Percentiles rank a stretch among this genome's conserved stretches.
These are phyloP conservation scores for Acipenser oxyrinchus DNA, from an alignment of 2,797 vertebrate genomes.

Conservation along the genomic window DNA sequence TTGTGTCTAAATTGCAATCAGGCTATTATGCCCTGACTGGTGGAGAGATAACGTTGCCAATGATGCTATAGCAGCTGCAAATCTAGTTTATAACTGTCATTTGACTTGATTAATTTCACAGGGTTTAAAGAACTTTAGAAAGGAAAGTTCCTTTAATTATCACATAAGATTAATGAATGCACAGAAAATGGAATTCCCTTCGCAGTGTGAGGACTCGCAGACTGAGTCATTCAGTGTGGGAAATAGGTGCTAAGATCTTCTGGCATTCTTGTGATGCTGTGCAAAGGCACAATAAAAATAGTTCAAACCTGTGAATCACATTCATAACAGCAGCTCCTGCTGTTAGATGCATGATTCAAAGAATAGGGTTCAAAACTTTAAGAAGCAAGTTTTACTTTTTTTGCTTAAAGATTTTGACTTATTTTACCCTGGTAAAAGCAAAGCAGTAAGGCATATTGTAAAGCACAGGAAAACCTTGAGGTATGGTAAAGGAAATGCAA, in stretches of 20 bases:
- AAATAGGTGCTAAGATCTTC: conserved; percentile 37
- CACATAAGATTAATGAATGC: conserved; percentile 27
- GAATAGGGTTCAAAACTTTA: background rate
- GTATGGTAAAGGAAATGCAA: too few relatives aligned
- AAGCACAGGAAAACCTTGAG: too few relatives aligned
- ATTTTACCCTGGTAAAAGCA: too few relatives aligned
- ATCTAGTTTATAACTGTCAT: conserved; percentile 27
- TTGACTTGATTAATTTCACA: conserved; percentile 18
- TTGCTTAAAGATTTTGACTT: background rate
- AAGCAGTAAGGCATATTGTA: too few relatives aligned
- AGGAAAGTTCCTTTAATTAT: conserved; percentile 6
- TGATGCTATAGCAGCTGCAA: conserved; percentile 20
- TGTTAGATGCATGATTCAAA: conserved; percentile 9
- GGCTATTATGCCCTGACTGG: background rate
- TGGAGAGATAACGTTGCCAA: background rate
- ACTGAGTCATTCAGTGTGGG: conserved; percentile 28
- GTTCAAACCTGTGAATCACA: conserved; percentile 36
- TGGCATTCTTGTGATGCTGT: conserved; percentile 34
- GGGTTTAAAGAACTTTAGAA: conserved; percentile 24
- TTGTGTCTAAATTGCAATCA: background rate
- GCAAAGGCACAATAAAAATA: conserved; percentile 40
- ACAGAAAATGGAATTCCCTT: conserved; percentile 32
- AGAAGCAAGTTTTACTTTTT: background rate
- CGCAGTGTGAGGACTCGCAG: conserved; percentile 31
- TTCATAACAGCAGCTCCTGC: conserved; percentile 26